Evolutionary conservation across 2,888 invertebrate species (phyloP), one percentile per base, ranked within the genome.

Genomic region (Dryomyza anilis): DNA sequence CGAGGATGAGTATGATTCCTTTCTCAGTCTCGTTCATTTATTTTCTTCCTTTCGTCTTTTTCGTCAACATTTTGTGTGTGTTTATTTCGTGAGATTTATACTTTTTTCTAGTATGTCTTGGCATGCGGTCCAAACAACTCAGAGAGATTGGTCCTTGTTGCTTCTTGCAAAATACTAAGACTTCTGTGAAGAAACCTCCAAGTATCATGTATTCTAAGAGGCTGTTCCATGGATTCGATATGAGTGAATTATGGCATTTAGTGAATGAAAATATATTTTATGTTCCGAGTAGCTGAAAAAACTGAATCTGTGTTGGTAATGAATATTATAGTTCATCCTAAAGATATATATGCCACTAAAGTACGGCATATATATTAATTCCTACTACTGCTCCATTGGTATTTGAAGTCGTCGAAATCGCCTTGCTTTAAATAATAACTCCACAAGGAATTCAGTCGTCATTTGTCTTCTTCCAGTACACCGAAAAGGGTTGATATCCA

Each of bases 191-290:
- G n/a, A n/a, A n/a, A n/a, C n/a, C n/a, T n/a, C n/a, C 36, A 58
- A 16, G 27, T 65, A 52, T 52, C 52, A 57, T 60, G 61, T 33
- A 67, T 43, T 68, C 33, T 69, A 59, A 43, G 50, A 57, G 63
- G 29, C 36, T 39, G 58, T 45, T 50, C 29, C 50, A 21, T 69
- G 57, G 70, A 67, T 69, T 69, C 69, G 73, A 71, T 72, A 70
- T 73, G 77, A 77, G 77, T 77, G 74, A 77, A 66, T 77, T 77
- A 77, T 77, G 74, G 74, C 70, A 73, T 72, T 71, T 70, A 73
- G 72, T 71, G 69, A 73, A 36, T n/a, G 12, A 27, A 39, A 52
- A 27, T 61, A 14, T 27, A 19, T 25, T 45, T 46, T 3, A n/a
- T 21, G n/a, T 23, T 21, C 36, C 52, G 25, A 50, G 50, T 14